These are phyloP conservation scores for Megaceryle alcyon DNA, from an alignment of 2,797 vertebrate genomes.

Conservation along the genomic window DNA sequence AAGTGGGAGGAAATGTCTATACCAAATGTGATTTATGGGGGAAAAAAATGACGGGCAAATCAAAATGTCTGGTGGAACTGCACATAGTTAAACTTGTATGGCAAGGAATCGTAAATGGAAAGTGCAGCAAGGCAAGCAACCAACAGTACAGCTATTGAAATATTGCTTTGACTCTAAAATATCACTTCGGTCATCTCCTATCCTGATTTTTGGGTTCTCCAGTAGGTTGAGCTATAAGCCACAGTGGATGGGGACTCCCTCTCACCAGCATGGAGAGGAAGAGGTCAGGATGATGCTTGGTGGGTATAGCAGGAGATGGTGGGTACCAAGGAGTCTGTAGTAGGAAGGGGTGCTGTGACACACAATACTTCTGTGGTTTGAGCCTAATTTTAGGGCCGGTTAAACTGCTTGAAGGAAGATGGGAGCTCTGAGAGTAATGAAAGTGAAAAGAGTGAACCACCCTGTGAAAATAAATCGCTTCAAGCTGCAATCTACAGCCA, in stretches of 20 bases:
- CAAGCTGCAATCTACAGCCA: constrained; percentile 5
- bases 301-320: not conserved
- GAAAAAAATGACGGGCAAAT: not conserved
- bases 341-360: not conserved
- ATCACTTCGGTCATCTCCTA: not conserved
- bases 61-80: not conserved
- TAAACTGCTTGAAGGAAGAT: constrained; percentile 26
- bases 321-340: not conserved
- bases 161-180: not conserved
- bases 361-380: not conserved
- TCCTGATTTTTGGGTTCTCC: not conserved
- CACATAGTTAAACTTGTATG: not conserved
- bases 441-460: not conserved
- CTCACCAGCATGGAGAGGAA: not conserved
- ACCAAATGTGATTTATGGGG: not conserved
- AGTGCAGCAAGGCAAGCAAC: not conserved
- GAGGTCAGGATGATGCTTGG: not conserved
- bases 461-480: constrained; percentile 43
- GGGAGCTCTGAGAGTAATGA: constrained; percentile 24
- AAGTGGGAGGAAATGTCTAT: not conserved
- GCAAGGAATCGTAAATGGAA: not conserved
- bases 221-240: not conserved
- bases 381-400: constrained; percentile 8
- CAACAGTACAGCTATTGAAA: not conserved
- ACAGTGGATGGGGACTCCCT: not conserved